These are phyloP conservation scores for Phyllostomus hastatus DNA, from an alignment of 2,113 vertebrate species.

Conservation along the genomic window DNA sequence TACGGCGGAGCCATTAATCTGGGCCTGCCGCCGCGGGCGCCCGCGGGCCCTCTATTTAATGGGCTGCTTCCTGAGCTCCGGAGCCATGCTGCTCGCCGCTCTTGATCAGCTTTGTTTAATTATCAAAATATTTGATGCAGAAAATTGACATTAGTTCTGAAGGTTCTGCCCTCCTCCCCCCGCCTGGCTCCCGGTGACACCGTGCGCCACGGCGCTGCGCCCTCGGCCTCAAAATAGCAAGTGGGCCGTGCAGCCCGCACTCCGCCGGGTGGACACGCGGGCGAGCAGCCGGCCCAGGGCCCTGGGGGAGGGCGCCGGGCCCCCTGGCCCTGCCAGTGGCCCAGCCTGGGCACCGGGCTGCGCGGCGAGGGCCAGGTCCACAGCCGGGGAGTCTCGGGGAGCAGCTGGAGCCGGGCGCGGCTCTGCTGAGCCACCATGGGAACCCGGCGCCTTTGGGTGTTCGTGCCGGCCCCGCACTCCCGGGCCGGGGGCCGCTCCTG, in stretches of 20 bases:
- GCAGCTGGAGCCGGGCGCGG: fast-evolving
- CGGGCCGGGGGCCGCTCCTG: too few relatives aligned
- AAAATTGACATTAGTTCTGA: conserved; percentile 90
- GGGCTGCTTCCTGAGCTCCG: conserved; percentile 87
- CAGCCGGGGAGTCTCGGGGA: neutral
- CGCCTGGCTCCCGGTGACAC: conserved; percentile 74
- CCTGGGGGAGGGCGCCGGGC: neutral
- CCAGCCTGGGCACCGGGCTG: fast-evolving
- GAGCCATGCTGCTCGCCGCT: conserved; percentile 84
- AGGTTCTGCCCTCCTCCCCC: conserved; percentile 77
- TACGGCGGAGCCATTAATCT: conserved; percentile 89
- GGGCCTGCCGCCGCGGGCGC: conserved; percentile 85
- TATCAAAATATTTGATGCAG: conserved; percentile 95
- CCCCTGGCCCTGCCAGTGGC: neutral
- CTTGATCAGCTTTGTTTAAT: conserved; percentile 92
- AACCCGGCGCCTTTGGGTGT: fast-evolving
- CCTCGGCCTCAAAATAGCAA: conserved; percentile 68
- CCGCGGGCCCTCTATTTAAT: conserved; percentile 87
- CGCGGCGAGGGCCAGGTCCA: fast-evolving
- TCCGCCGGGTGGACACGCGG: neutral
- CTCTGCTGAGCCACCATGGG: fast-evolving
- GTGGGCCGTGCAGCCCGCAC: neutral
- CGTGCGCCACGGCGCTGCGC: conserved; percentile 61
- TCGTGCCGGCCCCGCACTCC: neutral
- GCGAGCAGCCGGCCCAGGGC: neutral